These are phyloP conservation scores for Tolypeutes matacus DNA, from an alignment of 2,797 vertebrate genomes.

Conservation along the genomic window DNA sequence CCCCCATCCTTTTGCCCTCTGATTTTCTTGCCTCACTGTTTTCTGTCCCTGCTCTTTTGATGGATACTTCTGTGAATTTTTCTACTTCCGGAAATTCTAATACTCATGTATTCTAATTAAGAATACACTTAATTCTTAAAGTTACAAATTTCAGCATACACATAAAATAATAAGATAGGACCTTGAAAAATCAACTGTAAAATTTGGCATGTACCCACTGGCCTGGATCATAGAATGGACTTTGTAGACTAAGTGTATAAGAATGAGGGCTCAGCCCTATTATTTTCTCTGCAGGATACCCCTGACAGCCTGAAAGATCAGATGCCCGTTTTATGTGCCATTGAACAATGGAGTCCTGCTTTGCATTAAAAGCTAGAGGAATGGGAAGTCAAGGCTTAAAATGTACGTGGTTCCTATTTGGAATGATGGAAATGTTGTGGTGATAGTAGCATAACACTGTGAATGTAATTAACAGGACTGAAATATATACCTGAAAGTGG, in stretches of 20 bases:
- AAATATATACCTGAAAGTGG: too few relatives aligned
- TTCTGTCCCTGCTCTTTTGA: not conserved
- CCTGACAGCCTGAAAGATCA: conserved; percentile 26
- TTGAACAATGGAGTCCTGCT: not conserved
- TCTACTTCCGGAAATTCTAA: not conserved
- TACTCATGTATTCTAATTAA: not conserved
- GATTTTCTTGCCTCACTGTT: not conserved
- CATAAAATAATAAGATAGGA: not conserved
- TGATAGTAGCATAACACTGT: too few relatives aligned
- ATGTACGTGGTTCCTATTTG: too few relatives aligned
- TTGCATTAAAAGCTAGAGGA: conserved; percentile 23
- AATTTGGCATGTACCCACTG: not conserved
- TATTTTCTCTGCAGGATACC: not conserved
- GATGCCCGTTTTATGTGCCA: not conserved
- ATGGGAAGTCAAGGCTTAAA: not conserved
- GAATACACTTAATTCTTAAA: not conserved
- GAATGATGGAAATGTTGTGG: too few relatives aligned
- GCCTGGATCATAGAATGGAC: not conserved
- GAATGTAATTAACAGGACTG: too few relatives aligned
- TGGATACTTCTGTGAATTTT: not conserved
- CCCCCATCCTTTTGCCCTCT: not conserved
- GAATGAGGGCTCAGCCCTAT: not conserved
- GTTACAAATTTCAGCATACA: not conserved
- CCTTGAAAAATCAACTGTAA: not conserved
- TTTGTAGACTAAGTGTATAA: not conserved